phyloP scores from a whole-genome alignment of 2,797 vertebrate genomes.

The Sebastes oblongus region DNA sequence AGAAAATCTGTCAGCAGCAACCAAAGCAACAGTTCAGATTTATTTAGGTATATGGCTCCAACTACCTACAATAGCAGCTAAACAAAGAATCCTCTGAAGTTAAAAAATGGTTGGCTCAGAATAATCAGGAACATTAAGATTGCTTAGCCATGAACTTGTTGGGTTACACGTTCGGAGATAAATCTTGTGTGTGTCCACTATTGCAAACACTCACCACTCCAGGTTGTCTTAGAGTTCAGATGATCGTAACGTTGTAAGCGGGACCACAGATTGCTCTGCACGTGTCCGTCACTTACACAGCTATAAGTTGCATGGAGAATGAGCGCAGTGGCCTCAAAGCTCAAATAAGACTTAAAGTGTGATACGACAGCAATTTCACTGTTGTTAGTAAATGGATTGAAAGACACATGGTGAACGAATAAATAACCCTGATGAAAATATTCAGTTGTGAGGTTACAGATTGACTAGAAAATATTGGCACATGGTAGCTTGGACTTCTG shows the following conservation, averaged over 20 bases:
- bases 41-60: slow-evolving; percentile 28
- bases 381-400: slow-evolving; percentile 44
- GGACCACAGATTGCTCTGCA: neutral
- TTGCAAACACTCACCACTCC: neutral
- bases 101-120: slow-evolving; percentile 35
- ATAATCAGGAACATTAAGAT: slow-evolving; percentile 42
- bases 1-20: slow-evolving; percentile 47
- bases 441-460: slow-evolving; percentile 59
- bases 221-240: neutral
- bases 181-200: neutral
- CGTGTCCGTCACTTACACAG: neutral
- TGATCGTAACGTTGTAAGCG: neutral
- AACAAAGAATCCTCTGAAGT: slow-evolving; percentile 12
- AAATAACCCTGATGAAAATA: slow-evolving; percentile 69
- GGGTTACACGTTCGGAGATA: neutral
- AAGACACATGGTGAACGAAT: slow-evolving; percentile 65
- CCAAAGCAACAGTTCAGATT: slow-evolving; percentile 21
- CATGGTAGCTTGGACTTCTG: slow-evolving; percentile 57
- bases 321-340: neutral
- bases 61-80: slow-evolving; percentile 39
- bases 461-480: slow-evolving; percentile 69
- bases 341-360: slow-evolving; percentile 11
- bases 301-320: neutral
- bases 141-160: slow-evolving; percentile 20
- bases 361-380: slow-evolving; percentile 8